Evolutionary conservation across 2,888 invertebrate genomes (phyloP).

Genomic region (Platerodrilus igneus): DNA sequence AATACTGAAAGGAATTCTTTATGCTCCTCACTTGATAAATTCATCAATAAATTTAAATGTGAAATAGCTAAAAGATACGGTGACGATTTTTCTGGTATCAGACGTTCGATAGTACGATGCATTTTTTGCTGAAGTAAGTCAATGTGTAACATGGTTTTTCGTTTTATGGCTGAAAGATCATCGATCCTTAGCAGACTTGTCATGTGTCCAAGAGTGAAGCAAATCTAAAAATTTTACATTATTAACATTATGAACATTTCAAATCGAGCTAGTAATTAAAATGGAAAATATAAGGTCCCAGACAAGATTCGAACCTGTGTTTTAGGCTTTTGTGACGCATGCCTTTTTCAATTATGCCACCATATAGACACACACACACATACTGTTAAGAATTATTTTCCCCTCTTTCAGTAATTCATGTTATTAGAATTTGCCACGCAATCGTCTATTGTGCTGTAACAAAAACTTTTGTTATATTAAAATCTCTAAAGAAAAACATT

Average conservation of each 20-base stretch:
- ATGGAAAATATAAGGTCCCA: conserved; percentile 12
- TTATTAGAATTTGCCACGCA: too few relatives aligned
- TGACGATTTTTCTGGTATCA: conserved; percentile 47
- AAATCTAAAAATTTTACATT: conserved; percentile 64
- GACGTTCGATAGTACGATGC: conserved; percentile 41
- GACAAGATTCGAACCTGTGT: neutral
- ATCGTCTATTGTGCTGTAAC: too few relatives aligned
- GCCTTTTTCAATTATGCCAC: too few relatives aligned
- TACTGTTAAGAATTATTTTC: too few relatives aligned
- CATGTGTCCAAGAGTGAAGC: conserved; percentile 69
- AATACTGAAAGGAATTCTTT: conserved; percentile 1
- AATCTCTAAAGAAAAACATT: too few relatives aligned
- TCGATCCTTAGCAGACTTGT: conserved; percentile 55
- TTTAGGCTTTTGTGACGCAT: neutral
- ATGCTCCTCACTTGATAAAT: conserved; percentile 16
- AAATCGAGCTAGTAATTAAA: too few relatives aligned
- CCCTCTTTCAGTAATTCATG: too few relatives aligned
- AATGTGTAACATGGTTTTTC: conserved; percentile 50
- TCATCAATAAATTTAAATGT: conserved; percentile 26
- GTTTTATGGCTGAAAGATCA: conserved; percentile 56
- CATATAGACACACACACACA: too few relatives aligned
- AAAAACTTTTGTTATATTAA: too few relatives aligned
- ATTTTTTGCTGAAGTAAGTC: conserved; percentile 44
- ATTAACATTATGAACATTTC: too few relatives aligned
- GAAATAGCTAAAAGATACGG: conserved; percentile 38